phyloP scores from a whole-genome alignment of 2,888 invertebrate genomes.

The Azorinus chamasolen region DNA sequence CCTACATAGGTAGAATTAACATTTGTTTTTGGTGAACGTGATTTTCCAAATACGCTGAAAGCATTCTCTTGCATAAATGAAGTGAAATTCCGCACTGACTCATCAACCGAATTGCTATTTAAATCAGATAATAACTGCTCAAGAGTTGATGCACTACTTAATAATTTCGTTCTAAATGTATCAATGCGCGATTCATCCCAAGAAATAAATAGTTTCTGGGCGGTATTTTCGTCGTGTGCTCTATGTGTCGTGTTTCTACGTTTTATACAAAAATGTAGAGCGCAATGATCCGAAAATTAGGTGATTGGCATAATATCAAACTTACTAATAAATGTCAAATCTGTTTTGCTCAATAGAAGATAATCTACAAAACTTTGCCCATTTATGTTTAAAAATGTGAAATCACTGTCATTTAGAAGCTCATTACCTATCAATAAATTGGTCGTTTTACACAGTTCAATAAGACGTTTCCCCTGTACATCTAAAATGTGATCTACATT shows the following conservation, averaged over 20 bases:
- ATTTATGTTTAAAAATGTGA: not conserved
- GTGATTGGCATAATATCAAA: conserved; percentile 8
- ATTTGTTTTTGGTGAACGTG: too few relatives aligned
- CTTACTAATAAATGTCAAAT: not conserved
- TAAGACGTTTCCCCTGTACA: conserved; percentile 1
- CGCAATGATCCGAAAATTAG: not conserved
- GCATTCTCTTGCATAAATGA: conserved; percentile 8
- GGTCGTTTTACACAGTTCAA: conserved; percentile 24
- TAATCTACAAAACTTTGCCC: conserved; percentile 3
- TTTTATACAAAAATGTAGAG: conserved; percentile 9
- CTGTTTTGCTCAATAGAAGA: not conserved
- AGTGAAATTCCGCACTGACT: not conserved
- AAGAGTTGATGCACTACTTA: too few relatives aligned
- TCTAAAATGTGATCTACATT: conserved; percentile 22
- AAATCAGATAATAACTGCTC: not conserved
- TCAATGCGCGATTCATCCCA: conserved; percentile 1
- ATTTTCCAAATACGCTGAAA: conserved; percentile 3
- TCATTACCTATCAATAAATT: conserved; percentile 8
- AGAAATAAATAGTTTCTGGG: not conserved
- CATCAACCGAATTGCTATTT: not conserved
- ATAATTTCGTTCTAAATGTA: not conserved
- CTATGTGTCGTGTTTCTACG: not conserved
- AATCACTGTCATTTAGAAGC: not conserved
- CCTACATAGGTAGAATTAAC: not conserved
- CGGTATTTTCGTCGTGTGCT: not conserved